Base-by-base conservation (phyloP, 30 jellyfish, hydroid and myxozoan species). In the Calvadosia cruxmelitensis region DNA sequence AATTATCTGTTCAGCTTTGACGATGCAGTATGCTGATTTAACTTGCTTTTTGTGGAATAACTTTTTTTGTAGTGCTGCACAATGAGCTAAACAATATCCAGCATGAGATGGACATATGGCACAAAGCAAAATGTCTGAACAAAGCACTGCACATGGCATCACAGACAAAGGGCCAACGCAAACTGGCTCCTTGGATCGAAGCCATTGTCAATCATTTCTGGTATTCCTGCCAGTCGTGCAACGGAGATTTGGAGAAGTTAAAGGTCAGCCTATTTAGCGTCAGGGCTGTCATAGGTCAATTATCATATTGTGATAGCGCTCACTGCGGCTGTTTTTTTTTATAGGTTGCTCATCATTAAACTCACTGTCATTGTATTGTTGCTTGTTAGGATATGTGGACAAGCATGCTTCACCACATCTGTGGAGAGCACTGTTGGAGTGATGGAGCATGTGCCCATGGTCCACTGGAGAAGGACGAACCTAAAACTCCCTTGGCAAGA, bases 21-120 rank as follows among this genome's bases (percentile, higher is more conserved):
- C 57, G 20, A 5, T 10, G 10, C 57, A 42, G 57, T 20, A 42
- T 20, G 20, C 20, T 42, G 20, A 10, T 42, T 10, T 42, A 20
- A 20, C 57, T 42, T 42, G 10, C 57, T 42, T 20, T 42, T 42
- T 5, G 57, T 5, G 20, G 57, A 5, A 20, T 20, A 20, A 42
- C 57, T 42, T 42, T 42, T 20, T 42, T 42, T 10, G 10, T 42
- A 42, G 57, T 42, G 10, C 10, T 5, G 20, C 24, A 70, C 51
- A 27, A n/a, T 10, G 53, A 51, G 13, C 53, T 49, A 16, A 27
- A 27, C 20, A 30, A 51, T 7, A 3, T 70, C 1, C 1, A 3
- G 25, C 80, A 70, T 52, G 33, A 53, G 25, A 2, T 70, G 53
- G 80, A 70, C 51, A 24, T 70, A 48, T 70, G 80, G 80, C 80